Percentiles rank a stretch among this genome's conserved stretches.
Evolutionary conservation across 2,113 vertebrate genomes (phyloP).

Genomic region (Acanthisitta chloris): DNA sequence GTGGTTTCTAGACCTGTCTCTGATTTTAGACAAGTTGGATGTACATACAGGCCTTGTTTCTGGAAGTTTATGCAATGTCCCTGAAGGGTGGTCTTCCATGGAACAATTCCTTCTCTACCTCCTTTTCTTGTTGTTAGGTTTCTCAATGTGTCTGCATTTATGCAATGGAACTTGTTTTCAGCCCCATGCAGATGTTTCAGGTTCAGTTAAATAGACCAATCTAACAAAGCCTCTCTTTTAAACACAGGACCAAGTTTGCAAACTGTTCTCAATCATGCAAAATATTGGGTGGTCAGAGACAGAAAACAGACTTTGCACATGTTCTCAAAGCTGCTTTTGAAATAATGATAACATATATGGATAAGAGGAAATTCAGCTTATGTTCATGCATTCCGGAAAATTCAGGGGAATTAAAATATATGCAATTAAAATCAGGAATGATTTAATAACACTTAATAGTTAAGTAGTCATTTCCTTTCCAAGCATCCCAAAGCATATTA

Average conservation of each 20-base stretch:
- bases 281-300: not conserved
- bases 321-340: not conserved
- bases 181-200: not conserved
- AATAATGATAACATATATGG: not conserved
- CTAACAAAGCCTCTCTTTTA: not conserved
- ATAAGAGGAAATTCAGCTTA: not conserved
- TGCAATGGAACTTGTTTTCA: not conserved
- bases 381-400: accelerated
- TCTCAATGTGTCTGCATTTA: not conserved
- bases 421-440: not conserved
- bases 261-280: not conserved
- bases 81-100: not conserved
- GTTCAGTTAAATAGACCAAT: not conserved
- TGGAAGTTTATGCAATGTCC: not conserved
- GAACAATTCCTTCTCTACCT: not conserved
- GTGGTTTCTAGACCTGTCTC: not conserved
- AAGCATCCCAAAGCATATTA: not conserved
- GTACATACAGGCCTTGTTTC: not conserved
- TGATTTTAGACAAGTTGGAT: not conserved
- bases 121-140: not conserved
- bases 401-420: not conserved
- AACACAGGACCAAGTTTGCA: not conserved
- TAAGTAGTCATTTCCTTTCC: not conserved
- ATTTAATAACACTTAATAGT: not conserved
- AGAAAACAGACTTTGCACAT: not conserved